Evolutionary conservation across 1,140 invertebrate genomes (phyloP), one percentile per base, ranked within the genome.

Genomic region (Drosophila baimaii): DNA sequence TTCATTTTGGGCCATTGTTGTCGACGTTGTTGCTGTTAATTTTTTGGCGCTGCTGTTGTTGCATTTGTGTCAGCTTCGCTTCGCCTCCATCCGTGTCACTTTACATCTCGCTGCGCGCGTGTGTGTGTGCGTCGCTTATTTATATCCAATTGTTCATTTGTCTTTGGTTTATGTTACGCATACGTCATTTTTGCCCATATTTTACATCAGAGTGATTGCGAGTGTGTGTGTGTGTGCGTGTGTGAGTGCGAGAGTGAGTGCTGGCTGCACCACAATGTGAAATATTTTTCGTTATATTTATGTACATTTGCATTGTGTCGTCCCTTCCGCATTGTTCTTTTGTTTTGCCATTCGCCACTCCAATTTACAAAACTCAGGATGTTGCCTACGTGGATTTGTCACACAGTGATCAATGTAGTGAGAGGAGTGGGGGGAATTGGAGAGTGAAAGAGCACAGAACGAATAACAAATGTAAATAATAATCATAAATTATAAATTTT

Each of bases 141-240:
- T 89, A 89, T 89, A 89, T 81, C 84, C 84, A 89, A 89, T 89
- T 89, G 84, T 89, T 89, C 84, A 89, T 89, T 89, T 89, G 84
- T 81, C 84, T 89, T 89, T 89, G 84, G 84, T 84, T 89, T 89
- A 84, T 89, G 85, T 81, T 89, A 89, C 84, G 84, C 84, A 89
- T 89, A 89, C 84, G 81, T 89, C 84, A 89, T 89, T 86, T 83
- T 62, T 75, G 84, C 66, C 84, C 85, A 86, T 86, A 86, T 86
- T 88, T 86, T 88, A 77, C 66, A 81, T 58, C 46, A 71, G 33
- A 63, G 49, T 63, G 57, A 57, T 39, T 55, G 17, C 44, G 17
- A 33, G 29, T 17, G 33, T 33, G 46, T 27, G 46, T 17, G 47
- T 41, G 52, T 62, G 31, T 29, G 31, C 27, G 46, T 27, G 46